Evolutionary conservation across 2,888 invertebrate genomes (phyloP).

Genomic region (Dryobotodes eremita): DNA sequence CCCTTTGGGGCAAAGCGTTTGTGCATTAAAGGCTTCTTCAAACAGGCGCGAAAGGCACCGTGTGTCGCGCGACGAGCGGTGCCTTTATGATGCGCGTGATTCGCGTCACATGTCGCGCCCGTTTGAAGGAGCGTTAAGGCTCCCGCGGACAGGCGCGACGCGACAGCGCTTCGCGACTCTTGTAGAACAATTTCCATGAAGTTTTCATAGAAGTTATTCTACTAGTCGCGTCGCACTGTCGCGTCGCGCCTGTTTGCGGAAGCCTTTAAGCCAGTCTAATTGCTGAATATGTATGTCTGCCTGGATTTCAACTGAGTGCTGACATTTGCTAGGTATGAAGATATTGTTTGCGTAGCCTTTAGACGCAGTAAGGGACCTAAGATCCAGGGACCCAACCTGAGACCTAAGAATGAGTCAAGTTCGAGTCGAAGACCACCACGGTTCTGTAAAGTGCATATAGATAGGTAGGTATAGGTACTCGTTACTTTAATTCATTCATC

Average conservation of each 20-base stretch:
- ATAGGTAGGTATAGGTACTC: neutral
- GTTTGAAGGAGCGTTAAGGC: no score
- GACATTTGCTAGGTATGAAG: neutral
- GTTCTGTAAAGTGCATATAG: neutral
- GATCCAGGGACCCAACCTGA: neutral
- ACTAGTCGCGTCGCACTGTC: no score
- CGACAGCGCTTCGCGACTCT: no score
- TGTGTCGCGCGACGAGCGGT: no score
- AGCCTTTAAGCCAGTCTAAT: neutral
- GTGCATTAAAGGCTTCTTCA: neutral
- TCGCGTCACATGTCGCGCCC: no score
- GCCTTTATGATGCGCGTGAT: no score
- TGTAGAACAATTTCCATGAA: no score
- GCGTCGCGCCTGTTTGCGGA: no score
- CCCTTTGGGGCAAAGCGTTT: constrained; percentile 70
- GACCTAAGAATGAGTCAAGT: neutral
- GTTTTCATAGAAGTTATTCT: no score
- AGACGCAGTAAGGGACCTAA: neutral
- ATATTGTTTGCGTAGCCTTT: neutral
- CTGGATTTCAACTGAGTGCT: neutral
- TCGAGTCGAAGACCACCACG: neutral
- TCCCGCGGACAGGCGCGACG: no score
- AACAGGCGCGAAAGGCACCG: no score
- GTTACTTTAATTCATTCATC: no score
- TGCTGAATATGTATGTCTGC: neutral